Evolutionary conservation across 2,888 invertebrate genomes (phyloP).

Genomic region (Drosophila anomelani): DNA sequence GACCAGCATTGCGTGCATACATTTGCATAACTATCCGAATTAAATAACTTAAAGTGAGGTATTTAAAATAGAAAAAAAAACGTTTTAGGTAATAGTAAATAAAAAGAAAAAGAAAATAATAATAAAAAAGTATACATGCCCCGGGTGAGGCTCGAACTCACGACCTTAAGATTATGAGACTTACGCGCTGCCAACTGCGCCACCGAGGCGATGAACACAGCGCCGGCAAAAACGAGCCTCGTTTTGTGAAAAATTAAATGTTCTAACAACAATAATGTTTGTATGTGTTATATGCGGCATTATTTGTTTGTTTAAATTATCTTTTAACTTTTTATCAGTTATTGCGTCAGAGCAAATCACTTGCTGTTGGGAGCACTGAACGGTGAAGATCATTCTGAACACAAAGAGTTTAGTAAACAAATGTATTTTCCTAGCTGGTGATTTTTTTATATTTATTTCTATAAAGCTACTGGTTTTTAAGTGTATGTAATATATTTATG

Average conservation of each 20-base stretch:
- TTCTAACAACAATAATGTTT: constrained; percentile 9
- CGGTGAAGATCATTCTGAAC: background rate
- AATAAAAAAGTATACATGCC: constrained; percentile 67
- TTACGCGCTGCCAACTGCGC: constrained; percentile 85
- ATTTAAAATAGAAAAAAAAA: constrained; percentile 4
- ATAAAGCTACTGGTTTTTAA: background rate
- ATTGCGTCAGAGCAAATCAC: constrained; percentile 2
- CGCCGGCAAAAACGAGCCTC: constrained; percentile 41
- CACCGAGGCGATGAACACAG: constrained; percentile 81
- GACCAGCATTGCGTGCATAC: constrained; percentile 9
- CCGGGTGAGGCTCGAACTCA: constrained; percentile 84
- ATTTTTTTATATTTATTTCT: background rate
- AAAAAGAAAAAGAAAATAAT: background rate
- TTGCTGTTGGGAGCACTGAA: background rate
- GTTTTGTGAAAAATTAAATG: background rate
- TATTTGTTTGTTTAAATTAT: constrained; percentile 11
- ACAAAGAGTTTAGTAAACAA: too few species aligned
- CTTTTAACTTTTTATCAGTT: background rate
- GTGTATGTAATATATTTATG: too few species aligned
- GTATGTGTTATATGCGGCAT: background rate
- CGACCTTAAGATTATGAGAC: constrained; percentile 85
- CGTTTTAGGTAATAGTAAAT: background rate
- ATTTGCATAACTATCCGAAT: constrained; percentile 8
- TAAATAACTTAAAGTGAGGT: background rate
- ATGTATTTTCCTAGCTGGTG: background rate